Percentiles rank a stretch among this genome's conserved stretches.
Conservation (phyloP, 2,113 vertebrate genomes). For the Theristicus caerulescens region DNA sequence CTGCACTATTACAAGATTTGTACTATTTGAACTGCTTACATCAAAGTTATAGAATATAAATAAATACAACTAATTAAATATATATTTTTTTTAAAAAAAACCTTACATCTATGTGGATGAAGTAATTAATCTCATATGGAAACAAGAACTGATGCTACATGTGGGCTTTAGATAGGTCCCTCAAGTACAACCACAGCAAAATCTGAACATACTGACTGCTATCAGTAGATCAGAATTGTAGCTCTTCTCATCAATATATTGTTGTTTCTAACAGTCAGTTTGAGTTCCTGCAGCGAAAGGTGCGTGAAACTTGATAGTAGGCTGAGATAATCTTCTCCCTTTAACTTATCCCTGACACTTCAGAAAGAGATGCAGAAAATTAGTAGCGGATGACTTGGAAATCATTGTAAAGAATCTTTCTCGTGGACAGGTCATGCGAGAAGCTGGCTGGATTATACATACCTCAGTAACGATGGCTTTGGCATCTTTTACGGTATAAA, state of each 20-base stretch:
- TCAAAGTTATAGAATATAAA: neutral
- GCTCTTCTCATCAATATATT: neutral
- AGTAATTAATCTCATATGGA: neutral
- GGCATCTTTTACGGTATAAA: neutral
- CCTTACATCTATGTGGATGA: neutral
- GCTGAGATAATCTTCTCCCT: neutral
- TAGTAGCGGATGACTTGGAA: neutral
- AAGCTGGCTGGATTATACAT: neutral
- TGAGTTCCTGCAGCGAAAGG: neutral
- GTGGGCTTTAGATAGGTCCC: neutral
- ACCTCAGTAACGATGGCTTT: neutral
- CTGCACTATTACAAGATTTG: neutral
- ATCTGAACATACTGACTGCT: neutral
- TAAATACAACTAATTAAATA: neutral
- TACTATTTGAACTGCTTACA: neutral
- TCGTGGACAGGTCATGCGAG: rapidly evolving
- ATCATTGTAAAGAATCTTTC: neutral
- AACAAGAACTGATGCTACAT: neutral
- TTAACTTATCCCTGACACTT: neutral
- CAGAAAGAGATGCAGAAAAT: neutral
- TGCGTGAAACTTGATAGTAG: neutral
- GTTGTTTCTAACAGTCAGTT: neutral
- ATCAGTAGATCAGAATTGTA: neutral
- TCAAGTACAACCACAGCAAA: neutral
- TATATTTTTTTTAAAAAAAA: neutral